A percentile compares a stretch with the other conserved stretches of the same genome.
These are phyloP conservation scores for Argopecten irradians DNA, from an alignment of 1,140 invertebrate genomes.

Conservation along the genomic window DNA sequence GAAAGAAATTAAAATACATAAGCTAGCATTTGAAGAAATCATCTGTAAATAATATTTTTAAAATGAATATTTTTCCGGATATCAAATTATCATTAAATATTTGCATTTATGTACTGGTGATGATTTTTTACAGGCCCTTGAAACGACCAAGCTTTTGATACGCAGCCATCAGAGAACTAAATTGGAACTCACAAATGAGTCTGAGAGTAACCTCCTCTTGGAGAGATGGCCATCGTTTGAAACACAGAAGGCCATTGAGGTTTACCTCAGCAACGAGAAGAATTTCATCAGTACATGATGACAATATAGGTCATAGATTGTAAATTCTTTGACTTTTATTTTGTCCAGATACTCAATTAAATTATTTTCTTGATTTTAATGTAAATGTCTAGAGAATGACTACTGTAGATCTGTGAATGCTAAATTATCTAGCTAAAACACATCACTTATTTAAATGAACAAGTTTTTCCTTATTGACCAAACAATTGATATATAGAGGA, in stretches of 20 bases:
- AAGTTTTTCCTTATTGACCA: not conserved
- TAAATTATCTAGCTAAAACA: not conserved
- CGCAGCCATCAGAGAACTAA: slow-evolving; percentile 71
- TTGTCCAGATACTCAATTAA: not conserved
- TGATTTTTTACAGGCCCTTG: slow-evolving; percentile 64
- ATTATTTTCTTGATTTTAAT: not conserved
- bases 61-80: too few relatives aligned
- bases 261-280: slow-evolving; percentile 70
- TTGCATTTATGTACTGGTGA: not conserved
- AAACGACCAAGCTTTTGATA: slow-evolving; percentile 72
- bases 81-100: too few relatives aligned
- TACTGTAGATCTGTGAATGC: too few relatives aligned
- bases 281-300: slow-evolving; percentile 61
- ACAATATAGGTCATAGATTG: not conserved
- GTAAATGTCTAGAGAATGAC: not conserved
- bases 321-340: not conserved
- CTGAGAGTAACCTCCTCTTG: slow-evolving; percentile 80
- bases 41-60: too few relatives aligned
- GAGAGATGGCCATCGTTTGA: slow-evolving; percentile 82
- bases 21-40: not conserved
- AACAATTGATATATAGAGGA: not conserved
- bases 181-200: slow-evolving; percentile 80
- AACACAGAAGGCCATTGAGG: slow-evolving; percentile 74
- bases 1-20: not conserved
- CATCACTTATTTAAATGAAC: not conserved